Evolutionary conservation across 2,888 invertebrate species (phyloP).

Genomic region (Myopa testacea): DNA sequence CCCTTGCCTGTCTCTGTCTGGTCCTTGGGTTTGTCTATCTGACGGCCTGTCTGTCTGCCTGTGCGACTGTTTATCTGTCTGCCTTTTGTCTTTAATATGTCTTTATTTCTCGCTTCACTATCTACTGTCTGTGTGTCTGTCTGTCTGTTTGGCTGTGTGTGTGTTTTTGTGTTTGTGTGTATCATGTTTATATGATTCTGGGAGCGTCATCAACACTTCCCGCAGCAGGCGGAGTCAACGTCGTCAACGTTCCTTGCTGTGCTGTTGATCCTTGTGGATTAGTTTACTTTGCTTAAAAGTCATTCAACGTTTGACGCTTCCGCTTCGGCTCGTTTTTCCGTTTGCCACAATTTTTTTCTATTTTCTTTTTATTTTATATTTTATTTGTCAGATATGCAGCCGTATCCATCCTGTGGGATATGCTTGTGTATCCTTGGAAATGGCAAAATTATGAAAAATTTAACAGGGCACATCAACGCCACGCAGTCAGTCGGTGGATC

Average conservation of each 20-base stretch:
- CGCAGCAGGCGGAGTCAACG: constrained; percentile 10
- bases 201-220: constrained; percentile 6
- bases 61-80: too few relatives aligned
- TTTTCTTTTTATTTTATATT: constrained; percentile 4
- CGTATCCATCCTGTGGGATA: background rate
- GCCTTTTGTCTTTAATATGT: background rate
- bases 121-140: too few relatives aligned
- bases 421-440: constrained; percentile 46
- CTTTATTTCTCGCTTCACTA: background rate
- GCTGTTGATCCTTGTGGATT: constrained; percentile 25
- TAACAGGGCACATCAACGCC: constrained; percentile 54
- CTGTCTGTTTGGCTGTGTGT: too few relatives aligned
- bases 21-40: background rate
- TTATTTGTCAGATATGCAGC: background rate
- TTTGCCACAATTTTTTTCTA: background rate
- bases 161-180: background rate
- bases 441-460: constrained; percentile 59
- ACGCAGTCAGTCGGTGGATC: background rate
- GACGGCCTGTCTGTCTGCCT: background rate
- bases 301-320: constrained; percentile 16
- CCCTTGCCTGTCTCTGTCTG: background rate
- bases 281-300: constrained; percentile 22
- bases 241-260: constrained; percentile 22
- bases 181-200: too few relatives aligned
- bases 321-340: background rate